Percentiles rank a stretch among this genome's conserved stretches.
Evolutionary conservation across 2,113 vertebrate genomes (phyloP).

Genomic region (Eulemur macaco): DNA sequence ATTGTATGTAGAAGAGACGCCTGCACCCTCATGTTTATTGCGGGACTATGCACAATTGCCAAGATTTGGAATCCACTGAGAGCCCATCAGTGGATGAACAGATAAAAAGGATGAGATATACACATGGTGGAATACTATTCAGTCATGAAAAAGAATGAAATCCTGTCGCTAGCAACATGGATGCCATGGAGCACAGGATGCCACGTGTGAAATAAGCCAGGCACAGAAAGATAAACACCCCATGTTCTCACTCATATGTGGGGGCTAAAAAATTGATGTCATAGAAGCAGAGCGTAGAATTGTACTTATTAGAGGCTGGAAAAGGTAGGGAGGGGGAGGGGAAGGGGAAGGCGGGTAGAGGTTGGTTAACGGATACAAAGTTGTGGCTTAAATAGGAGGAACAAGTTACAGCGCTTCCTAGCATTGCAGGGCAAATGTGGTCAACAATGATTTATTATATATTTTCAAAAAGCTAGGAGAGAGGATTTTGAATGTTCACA

Average conservation of each 20-base stretch:
- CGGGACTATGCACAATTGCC: neutral
- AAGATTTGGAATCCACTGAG: neutral
- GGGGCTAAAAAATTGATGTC: neutral
- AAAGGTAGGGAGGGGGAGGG: too few relatives aligned
- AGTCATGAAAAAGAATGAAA: neutral
- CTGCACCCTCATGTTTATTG: neutral
- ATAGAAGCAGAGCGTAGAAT: neutral
- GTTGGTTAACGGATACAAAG: neutral
- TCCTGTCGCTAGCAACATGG: neutral
- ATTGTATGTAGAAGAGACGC: neutral
- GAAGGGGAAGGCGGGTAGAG: neutral
- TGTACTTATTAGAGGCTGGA: neutral
- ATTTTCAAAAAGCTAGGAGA: neutral
- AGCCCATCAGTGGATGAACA: neutral
- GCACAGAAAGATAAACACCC: too few relatives aligned
- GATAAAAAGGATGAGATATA: neutral
- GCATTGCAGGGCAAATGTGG: neutral
- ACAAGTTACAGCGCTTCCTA: too few relatives aligned
- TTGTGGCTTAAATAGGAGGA: neutral
- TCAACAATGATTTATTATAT: neutral
- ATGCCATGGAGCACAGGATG: neutral
- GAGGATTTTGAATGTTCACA: neutral
- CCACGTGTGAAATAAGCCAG: too few relatives aligned
- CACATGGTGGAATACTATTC: neutral
- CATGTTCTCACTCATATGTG: neutral